These are phyloP conservation scores for Arremon aurantiirostris DNA, from an alignment of 2,797 vertebrate species.

Conservation along the genomic window DNA sequence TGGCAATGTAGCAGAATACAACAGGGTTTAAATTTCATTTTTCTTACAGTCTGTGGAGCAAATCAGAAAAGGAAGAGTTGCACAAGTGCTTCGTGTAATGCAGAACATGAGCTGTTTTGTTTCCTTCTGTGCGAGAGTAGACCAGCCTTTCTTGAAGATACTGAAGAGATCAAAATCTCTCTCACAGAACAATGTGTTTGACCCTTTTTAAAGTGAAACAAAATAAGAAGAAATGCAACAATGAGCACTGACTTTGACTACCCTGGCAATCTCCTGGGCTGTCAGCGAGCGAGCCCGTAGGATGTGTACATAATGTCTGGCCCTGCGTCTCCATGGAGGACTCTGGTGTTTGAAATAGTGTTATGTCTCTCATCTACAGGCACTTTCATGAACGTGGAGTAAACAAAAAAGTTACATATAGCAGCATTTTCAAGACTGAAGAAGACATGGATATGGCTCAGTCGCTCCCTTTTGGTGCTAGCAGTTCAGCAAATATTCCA, in stretches of 20 bases:
- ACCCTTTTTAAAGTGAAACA: neutral
- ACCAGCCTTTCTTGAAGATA: slow-evolving; percentile 4
- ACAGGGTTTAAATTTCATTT: slow-evolving; percentile 26
- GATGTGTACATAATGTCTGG: slow-evolving; percentile 39
- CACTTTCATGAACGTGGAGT: slow-evolving; percentile 70
- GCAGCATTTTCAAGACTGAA: slow-evolving; percentile 4
- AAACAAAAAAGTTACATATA: slow-evolving; percentile 38
- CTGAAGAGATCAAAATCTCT: neutral
- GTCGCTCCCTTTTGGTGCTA: slow-evolving; percentile 73
- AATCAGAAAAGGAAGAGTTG: slow-evolving; percentile 39
- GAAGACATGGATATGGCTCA: slow-evolving; percentile 40
- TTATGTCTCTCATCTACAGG: slow-evolving; percentile 67
- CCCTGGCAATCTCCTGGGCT: slow-evolving; percentile 10
- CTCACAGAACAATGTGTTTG: neutral
- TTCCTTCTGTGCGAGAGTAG: neutral
- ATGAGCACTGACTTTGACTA: neutral
- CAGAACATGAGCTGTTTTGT: slow-evolving; percentile 13
- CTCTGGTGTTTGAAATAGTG: slow-evolving; percentile 58
- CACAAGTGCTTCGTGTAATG: slow-evolving; percentile 17
- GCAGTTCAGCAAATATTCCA: slow-evolving; percentile 49
- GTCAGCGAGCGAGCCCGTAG: slow-evolving; percentile 33
- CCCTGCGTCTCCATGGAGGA: neutral
- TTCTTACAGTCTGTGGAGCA: slow-evolving; percentile 50
- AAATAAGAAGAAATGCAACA: neutral
- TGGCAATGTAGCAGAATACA: slow-evolving; percentile 59